Conservation (phyloP, 2,113 vertebrate species). For the Tragulus kanchil region DNA sequence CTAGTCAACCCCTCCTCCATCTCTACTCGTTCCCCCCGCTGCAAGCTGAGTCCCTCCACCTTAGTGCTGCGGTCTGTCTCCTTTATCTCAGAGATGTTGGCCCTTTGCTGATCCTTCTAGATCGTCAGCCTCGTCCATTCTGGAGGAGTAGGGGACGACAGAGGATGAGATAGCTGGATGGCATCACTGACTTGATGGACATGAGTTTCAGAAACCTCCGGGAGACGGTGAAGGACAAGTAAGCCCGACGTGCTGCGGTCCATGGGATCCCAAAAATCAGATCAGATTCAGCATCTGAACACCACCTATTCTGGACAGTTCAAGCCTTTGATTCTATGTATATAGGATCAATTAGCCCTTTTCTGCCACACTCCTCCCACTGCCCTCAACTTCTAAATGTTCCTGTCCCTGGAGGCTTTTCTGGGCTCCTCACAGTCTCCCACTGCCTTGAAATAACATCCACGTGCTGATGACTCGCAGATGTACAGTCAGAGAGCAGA, state of each 20-base stretch:
- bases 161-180: neutral
- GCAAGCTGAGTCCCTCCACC: accelerated
- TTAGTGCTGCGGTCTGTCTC: neutral
- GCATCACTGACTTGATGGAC: neutral
- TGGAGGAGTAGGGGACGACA: neutral
- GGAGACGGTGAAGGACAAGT: neutral
- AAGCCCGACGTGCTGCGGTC: neutral
- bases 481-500: neutral
- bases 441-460: neutral
- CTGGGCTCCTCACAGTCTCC: neutral
- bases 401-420: neutral
- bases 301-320: neutral
- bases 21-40: accelerated
- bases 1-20: accelerated
- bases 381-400: neutral
- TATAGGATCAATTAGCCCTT: neutral
- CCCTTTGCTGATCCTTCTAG: neutral
- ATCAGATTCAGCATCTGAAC: neutral
- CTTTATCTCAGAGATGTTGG: neutral
- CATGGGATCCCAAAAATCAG: neutral
- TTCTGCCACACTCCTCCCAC: neutral
- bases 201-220: neutral
- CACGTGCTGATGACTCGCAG: neutral
- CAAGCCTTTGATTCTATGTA: neutral
- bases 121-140: neutral